Conservation (phyloP, 2,888 invertebrate genomes). For the Choreutis nemorana region DNA sequence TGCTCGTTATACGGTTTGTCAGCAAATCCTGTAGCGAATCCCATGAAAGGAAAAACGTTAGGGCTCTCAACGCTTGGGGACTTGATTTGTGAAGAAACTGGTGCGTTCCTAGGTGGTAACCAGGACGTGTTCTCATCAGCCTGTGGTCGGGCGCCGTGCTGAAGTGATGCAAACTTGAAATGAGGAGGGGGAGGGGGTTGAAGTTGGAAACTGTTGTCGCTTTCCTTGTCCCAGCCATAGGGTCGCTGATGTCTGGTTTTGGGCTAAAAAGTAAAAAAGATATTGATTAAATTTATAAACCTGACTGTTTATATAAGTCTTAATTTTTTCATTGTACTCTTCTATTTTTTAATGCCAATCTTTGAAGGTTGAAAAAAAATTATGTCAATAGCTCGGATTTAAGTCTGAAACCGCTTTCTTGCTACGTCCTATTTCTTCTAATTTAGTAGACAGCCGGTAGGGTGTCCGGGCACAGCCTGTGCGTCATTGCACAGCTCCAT, state of each 20-base stretch:
- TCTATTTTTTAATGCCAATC: too few relatives aligned
- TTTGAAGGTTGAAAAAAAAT: too few relatives aligned
- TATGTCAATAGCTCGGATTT: too few relatives aligned
- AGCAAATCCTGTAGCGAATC: conserved; percentile 54
- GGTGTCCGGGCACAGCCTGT: too few relatives aligned
- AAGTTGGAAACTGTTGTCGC: conserved; percentile 42
- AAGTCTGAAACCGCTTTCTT: too few relatives aligned
- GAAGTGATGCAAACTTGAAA: conserved; percentile 73
- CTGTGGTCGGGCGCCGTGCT: conserved; percentile 64
- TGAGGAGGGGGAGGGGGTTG: conserved; percentile 69
- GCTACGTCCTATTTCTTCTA: too few relatives aligned
- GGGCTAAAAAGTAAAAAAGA: conserved; percentile 67
- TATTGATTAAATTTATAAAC: too few relatives aligned
- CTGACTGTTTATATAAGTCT: too few relatives aligned
- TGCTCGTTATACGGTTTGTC: conserved; percentile 69
- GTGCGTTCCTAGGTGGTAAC: conserved; percentile 42
- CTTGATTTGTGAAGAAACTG: conserved; percentile 27
- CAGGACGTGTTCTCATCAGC: conserved; percentile 36
- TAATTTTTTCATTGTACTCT: too few relatives aligned
- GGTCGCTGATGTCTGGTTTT: conserved; percentile 80
- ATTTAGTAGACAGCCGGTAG: too few relatives aligned
- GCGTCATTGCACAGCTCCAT: too few relatives aligned
- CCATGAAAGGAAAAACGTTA: conserved; percentile 57
- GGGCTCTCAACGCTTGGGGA: conserved; percentile 55
- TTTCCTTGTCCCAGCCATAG: conserved; percentile 74